Evolutionary conservation across 2,113 vertebrate genomes (phyloP).

Genomic region (Aramus guarauna): DNA sequence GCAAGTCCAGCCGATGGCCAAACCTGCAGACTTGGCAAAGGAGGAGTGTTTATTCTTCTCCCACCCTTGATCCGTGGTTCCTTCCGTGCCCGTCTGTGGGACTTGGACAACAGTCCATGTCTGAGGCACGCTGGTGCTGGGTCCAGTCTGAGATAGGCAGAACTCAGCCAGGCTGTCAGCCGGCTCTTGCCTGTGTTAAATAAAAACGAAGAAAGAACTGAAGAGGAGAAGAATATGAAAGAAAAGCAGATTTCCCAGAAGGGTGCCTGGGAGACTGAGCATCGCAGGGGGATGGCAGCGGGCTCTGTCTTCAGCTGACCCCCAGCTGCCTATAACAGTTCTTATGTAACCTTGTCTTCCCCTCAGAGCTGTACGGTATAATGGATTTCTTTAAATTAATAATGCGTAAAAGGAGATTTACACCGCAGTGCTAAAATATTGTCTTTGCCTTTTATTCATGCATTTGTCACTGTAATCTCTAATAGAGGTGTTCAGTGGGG

Average conservation of each 20-base stretch:
- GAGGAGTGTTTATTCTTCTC: background rate
- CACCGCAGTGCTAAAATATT: slow-evolving; percentile 71
- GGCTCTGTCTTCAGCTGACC: slow-evolving; percentile 53
- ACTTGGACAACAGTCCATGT: accelerated
- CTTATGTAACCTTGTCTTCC: slow-evolving; percentile 53
- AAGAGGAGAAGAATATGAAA: accelerated
- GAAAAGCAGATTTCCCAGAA: background rate
- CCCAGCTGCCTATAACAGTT: slow-evolving; percentile 7
- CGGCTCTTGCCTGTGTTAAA: background rate
- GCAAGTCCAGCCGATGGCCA: accelerated
- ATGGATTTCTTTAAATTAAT: slow-evolving; percentile 81
- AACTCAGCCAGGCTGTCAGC: background rate
- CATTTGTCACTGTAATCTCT: slow-evolving; percentile 81
- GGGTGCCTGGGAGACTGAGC: background rate
- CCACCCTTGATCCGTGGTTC: background rate
- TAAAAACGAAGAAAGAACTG: accelerated
- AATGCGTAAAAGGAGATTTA: slow-evolving; percentile 82
- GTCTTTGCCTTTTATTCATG: slow-evolving; percentile 81
- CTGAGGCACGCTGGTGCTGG: background rate
- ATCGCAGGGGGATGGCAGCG: background rate
- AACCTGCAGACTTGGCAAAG: background rate
- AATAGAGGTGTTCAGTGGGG: slow-evolving; percentile 69
- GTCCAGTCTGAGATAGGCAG: background rate
- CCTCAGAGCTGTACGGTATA: slow-evolving; percentile 53
- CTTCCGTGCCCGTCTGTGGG: background rate